Evolutionary conservation across 2,888 invertebrate genomes (phyloP).

Genomic region (Erebia ligea): DNA sequence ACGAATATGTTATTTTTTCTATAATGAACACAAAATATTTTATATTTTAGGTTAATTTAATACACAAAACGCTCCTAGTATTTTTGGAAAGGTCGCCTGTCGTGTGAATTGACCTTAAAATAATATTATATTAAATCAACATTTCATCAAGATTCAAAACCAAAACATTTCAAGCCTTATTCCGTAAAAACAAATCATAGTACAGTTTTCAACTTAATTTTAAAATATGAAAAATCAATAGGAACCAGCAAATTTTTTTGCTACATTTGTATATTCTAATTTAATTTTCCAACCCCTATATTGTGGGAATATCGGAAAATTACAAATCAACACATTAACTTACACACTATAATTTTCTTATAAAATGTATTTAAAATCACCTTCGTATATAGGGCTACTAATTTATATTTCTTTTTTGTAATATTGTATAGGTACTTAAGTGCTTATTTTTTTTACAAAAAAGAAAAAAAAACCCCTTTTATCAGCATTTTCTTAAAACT

Average conservation of each 20-base stretch:
- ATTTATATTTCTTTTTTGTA: not conserved
- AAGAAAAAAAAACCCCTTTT: no score
- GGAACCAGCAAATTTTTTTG: slow-evolving; percentile 9
- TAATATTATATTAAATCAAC: not conserved
- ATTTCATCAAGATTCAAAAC: not conserved
- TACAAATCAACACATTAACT: not conserved
- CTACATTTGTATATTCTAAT: not conserved
- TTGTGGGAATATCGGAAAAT: not conserved
- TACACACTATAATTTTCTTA: not conserved
- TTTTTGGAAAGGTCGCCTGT: not conserved
- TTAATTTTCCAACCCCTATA: not conserved
- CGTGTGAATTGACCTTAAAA: not conserved
- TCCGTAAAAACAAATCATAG: not conserved
- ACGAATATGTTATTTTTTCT: slow-evolving; percentile 40
- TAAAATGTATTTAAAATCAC: not conserved
- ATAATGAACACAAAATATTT: slow-evolving; percentile 14
- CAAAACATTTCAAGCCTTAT: not conserved
- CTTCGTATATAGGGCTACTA: not conserved
- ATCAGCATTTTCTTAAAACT: not conserved
- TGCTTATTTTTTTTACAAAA: no score
- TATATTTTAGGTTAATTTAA: not conserved
- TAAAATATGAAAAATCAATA: slow-evolving; percentile 7
- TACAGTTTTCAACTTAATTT: not conserved
- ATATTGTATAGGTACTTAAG: not conserved
- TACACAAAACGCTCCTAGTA: not conserved